These are phyloP conservation scores for Catagonus wagneri DNA, from an alignment of 2,113 vertebrate species.

Conservation along the genomic window DNA sequence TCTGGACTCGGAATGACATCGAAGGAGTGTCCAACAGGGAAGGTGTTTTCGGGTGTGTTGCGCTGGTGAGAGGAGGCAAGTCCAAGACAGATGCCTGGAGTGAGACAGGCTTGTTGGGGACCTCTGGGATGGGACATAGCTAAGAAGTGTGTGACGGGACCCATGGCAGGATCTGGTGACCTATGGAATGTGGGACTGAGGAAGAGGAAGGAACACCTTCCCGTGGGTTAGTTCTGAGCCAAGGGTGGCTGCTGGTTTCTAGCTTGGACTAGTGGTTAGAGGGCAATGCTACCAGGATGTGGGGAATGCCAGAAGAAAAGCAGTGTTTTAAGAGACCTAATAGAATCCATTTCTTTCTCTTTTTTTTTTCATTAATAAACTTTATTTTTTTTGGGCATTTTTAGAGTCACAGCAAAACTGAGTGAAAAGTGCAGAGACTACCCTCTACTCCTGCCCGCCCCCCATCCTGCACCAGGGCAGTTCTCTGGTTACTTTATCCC, in stretches of 20 bases:
- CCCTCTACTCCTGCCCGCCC: fast-evolving
- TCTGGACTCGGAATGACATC: neutral
- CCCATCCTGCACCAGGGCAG: neutral
- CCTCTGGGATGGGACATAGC: no score
- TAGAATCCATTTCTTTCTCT: neutral
- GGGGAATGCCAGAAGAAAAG: neutral
- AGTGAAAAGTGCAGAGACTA: neutral
- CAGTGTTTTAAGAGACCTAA: neutral
- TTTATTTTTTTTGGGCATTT: neutral
- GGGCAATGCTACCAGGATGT: neutral
- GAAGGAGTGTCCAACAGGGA: fast-evolving
- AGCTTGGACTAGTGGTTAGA: neutral
- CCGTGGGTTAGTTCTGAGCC: no score
- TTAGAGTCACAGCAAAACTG: neutral
- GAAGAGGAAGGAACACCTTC: neutral
- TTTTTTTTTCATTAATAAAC: neutral
- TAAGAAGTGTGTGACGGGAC: neutral
- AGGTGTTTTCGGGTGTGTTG: neutral
- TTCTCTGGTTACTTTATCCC: neutral
- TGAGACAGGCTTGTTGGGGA: neutral
- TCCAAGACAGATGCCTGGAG: fast-evolving
- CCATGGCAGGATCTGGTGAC: neutral
- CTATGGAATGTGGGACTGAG: neutral
- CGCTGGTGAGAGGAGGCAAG: neutral
- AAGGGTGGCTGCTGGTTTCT: neutral